Evolutionary conservation across 2,797 vertebrate species (phyloP).

Genomic region (Muscicapa comitata): DNA sequence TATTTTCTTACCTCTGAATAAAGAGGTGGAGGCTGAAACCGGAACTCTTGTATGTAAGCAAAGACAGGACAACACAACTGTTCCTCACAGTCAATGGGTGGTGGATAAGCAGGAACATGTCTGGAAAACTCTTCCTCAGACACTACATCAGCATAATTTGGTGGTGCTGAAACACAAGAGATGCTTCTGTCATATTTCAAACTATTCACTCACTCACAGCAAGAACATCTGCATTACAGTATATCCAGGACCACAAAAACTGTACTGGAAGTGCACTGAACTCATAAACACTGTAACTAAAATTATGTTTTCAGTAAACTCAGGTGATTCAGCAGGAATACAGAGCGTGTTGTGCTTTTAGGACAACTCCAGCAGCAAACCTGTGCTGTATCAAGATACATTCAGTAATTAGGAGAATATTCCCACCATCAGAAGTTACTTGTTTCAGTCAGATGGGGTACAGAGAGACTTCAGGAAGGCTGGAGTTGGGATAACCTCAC

Average conservation of each 20-base stretch:
- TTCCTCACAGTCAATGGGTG: constrained; percentile 61
- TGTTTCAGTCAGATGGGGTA: neutral
- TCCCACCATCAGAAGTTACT: neutral
- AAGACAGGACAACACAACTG: constrained; percentile 72
- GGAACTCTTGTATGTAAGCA: constrained; percentile 79
- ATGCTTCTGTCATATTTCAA: neutral
- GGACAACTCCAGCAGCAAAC: neutral
- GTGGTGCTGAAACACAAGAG: constrained; percentile 74
- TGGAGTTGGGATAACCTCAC: neutral
- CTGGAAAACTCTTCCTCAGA: constrained; percentile 79
- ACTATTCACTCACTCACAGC: neutral
- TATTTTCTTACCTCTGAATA: constrained; percentile 80
- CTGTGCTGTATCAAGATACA: neutral
- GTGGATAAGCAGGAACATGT: constrained; percentile 61
- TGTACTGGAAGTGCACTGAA: neutral
- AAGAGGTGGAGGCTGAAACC: constrained; percentile 81
- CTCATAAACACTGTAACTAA: neutral
- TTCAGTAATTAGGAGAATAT: neutral
- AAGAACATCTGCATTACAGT: neutral
- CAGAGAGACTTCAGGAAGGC: neutral
- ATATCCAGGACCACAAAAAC: neutral
- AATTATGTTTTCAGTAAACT: neutral
- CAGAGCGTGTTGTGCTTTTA: neutral
- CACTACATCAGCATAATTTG: constrained; percentile 82
- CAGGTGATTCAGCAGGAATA: neutral